Conservation (phyloP, 2,113 vertebrate species). For the Cyanistes caeruleus region DNA sequence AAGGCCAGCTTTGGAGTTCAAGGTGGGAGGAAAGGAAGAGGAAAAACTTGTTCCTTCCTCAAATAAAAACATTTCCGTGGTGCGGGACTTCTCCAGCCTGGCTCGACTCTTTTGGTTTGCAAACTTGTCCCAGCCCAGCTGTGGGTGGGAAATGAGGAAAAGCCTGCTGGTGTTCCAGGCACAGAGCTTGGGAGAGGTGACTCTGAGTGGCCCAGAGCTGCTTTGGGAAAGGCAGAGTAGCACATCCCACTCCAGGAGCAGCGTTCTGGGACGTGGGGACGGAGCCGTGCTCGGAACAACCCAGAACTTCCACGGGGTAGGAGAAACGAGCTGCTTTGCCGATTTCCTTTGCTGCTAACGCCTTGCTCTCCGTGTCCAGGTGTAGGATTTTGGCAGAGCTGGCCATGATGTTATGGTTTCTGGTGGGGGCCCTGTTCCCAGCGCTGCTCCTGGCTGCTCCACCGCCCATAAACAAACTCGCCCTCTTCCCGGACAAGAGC, state of each 20-base stretch:
- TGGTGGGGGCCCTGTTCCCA: constrained; percentile 78
- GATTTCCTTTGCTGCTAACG: background rate
- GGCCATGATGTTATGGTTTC: constrained; percentile 73
- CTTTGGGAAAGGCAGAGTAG: background rate
- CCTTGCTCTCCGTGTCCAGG: background rate
- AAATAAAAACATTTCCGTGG: background rate
- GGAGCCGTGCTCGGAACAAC: background rate
- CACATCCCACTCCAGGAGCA: rapidly evolving
- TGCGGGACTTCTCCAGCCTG: background rate
- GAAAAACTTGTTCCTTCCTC: background rate
- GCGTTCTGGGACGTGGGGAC: background rate
- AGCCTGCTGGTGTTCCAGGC: background rate
- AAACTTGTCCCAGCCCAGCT: background rate
- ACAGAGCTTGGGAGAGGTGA: background rate
- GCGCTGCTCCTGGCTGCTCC: constrained; percentile 85
- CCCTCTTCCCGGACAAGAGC: constrained; percentile 97
- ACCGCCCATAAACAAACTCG: constrained; percentile 94
- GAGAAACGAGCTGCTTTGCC: background rate
- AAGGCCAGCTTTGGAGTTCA: background rate
- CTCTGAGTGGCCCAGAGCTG: background rate
- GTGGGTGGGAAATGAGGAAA: background rate
- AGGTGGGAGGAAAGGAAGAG: background rate
- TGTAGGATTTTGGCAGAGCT: constrained; percentile 63
- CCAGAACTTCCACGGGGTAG: rapidly evolving
- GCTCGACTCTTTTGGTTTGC: background rate